Percentiles rank a stretch among this genome's conserved stretches.
Evolutionary conservation across 64 coral and sea anemone genomes (phyloP).

Genomic region (Montipora cactus): DNA sequence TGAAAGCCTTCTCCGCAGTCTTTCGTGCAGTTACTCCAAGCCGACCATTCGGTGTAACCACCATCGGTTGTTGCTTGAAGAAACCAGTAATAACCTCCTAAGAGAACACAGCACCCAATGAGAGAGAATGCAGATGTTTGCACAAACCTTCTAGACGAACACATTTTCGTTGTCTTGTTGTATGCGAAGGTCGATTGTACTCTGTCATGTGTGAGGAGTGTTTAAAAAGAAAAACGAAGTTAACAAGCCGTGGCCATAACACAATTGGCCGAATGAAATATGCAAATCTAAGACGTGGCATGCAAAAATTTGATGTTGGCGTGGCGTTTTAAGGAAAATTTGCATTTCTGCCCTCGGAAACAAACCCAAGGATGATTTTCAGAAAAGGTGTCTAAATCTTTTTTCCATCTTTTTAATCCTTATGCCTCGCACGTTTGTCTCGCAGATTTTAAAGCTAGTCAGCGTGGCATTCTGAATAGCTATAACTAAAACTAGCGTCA

Average conservation of each 20-base stretch:
- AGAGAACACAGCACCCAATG: background rate
- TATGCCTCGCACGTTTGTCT: too few relatives aligned
- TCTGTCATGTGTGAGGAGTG: too few relatives aligned
- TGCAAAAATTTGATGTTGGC: background rate
- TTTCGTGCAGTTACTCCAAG: background rate
- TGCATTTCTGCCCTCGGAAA: background rate
- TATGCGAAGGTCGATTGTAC: too few relatives aligned
- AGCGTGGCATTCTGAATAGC: too few relatives aligned
- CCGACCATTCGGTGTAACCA: conserved; percentile 25
- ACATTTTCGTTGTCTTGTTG: background rate
- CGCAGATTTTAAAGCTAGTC: too few relatives aligned
- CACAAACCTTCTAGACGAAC: conserved; percentile 17
- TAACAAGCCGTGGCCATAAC: background rate
- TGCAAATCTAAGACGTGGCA: conserved; percentile 48
- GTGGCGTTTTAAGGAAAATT: background rate
- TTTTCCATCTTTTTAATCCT: too few relatives aligned
- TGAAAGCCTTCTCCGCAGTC: conserved; percentile 17
- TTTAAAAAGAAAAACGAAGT: too few relatives aligned
- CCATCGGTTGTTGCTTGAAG: background rate
- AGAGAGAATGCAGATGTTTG: background rate
- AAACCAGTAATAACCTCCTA: background rate
- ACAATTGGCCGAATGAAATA: background rate
- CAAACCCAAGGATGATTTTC: too few relatives aligned
- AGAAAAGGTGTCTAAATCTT: too few relatives aligned
- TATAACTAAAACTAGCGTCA: too few relatives aligned